Conservation (phyloP, 2,113 vertebrate species). For the Vombatus ursinus region DNA sequence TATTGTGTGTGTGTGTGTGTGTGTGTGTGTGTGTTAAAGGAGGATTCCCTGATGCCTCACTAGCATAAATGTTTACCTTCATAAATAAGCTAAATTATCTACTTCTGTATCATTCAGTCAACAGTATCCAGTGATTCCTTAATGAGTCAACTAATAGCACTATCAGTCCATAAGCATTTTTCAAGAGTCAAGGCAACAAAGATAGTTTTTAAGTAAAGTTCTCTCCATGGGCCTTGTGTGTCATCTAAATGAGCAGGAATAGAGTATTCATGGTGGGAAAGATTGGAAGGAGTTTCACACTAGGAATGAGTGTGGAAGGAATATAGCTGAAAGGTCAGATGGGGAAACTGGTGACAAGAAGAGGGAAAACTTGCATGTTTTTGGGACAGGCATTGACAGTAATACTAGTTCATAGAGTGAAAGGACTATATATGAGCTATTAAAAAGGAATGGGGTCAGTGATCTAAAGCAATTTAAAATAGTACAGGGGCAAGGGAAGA, state of each 20-base stretch:
- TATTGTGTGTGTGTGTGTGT: neutral
- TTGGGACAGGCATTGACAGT: neutral
- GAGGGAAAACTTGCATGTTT: neutral
- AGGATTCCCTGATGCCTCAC: neutral
- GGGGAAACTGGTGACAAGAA: neutral
- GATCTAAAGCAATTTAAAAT: neutral
- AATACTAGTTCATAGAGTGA: neutral
- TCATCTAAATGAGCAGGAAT: neutral
- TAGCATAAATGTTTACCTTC: neutral
- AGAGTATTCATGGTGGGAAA: neutral
- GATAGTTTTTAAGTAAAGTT: neutral
- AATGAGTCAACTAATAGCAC: neutral
- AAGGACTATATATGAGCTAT: neutral
- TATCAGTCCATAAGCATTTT: neutral
- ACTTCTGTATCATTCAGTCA: neutral
- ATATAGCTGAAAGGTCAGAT: neutral
- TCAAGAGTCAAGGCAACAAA: neutral
- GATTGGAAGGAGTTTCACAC: neutral
- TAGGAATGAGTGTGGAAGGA: neutral
- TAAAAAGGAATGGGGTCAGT: neutral
- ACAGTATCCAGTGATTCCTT: neutral
- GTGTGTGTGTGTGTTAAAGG: neutral
- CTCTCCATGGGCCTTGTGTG: neutral
- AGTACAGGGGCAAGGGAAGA: neutral
- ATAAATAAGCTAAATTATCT: neutral